A percentile compares a stretch with the other conserved stretches of the same genome.
Conservation (phyloP, 2,113 vertebrate species). For the Uropsilus gracilis region DNA sequence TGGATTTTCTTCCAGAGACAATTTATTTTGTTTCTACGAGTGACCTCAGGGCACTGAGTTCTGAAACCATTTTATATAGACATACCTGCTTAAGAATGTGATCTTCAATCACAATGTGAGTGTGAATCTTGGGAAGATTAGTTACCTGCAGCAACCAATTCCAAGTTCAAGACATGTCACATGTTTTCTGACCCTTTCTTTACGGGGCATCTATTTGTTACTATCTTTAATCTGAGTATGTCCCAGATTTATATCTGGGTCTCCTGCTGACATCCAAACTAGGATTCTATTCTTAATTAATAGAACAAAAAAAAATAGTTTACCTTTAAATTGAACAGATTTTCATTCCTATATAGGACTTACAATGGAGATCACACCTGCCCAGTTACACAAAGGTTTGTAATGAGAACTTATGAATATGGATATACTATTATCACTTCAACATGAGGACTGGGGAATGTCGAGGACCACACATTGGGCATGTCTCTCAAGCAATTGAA, state of each 20-base stretch:
- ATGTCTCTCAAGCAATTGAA: not conserved
- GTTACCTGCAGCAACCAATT: not conserved
- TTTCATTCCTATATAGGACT: not conserved
- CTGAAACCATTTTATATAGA: not conserved
- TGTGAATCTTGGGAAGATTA: not conserved
- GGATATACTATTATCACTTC: not conserved
- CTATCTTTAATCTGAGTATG: not conserved
- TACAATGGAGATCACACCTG: not conserved
- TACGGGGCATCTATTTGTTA: not conserved
- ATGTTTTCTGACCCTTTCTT: not conserved
- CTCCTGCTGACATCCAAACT: not conserved
- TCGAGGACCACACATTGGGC: not conserved
- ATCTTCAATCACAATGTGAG: not conserved
- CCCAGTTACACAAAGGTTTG: not conserved
- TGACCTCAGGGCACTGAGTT: not conserved
- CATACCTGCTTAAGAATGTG: not conserved
- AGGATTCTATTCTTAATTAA: not conserved
- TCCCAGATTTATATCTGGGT: not conserved
- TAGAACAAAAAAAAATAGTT: accelerated
- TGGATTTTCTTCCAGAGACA: not conserved
- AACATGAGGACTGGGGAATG: not conserved
- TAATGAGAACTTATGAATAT: not conserved
- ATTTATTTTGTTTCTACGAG: not conserved
- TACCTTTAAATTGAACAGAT: not conserved
- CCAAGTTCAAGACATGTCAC: not conserved